These are phyloP conservation scores for Cyrtonyx montezumae DNA, from an alignment of 2,113 vertebrate genomes.

Conservation along the genomic window DNA sequence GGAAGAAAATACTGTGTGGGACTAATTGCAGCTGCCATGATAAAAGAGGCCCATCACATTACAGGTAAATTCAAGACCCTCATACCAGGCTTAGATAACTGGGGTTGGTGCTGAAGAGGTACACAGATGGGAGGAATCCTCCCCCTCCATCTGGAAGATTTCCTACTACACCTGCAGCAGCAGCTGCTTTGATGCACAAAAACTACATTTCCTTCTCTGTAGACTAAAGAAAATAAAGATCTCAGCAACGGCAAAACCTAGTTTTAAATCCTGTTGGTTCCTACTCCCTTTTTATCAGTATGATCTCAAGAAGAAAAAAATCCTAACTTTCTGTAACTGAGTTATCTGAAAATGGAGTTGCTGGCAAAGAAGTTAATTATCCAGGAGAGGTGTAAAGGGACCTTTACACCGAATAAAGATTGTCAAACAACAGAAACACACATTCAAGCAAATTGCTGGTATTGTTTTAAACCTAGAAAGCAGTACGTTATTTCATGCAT, in stretches of 20 bases:
- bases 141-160: not conserved
- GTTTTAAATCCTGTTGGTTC: not conserved
- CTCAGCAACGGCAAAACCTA: not conserved
- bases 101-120: not conserved
- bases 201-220: not conserved
- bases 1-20: not conserved
- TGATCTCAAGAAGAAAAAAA: not conserved
- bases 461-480: not conserved
- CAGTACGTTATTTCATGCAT: not conserved
- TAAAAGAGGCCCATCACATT: not conserved
- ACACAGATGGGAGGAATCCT: conserved; percentile 20
- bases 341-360: not conserved
- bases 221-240: not conserved
- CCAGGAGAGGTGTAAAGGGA: not conserved
- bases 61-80: not conserved
- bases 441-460: not conserved
- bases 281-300: not conserved
- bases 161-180: conserved; percentile 12
- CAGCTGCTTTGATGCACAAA: not conserved
- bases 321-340: not conserved
- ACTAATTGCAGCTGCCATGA: not conserved
- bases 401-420: not conserved
- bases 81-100: not conserved
- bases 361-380: not conserved
- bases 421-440: not conserved